Conservation (phyloP, 2,888 invertebrate genomes). For the Chirona hameri region DNA sequence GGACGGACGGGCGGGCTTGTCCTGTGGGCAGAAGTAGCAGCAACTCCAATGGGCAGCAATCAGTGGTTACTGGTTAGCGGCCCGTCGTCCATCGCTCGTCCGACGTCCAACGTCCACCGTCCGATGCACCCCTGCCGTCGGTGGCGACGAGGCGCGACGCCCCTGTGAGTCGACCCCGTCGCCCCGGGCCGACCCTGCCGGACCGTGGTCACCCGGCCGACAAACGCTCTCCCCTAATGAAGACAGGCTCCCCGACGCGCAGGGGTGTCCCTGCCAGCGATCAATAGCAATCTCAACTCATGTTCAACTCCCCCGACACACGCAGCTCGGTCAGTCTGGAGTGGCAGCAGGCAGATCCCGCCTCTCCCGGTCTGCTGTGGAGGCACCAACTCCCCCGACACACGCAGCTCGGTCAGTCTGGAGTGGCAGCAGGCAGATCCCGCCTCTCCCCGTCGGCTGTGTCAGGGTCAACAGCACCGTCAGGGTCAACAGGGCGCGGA, state of each 20-base stretch:
- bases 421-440: background rate
- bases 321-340: too few species aligned
- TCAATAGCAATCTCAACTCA: constrained; percentile 23
- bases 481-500: too few species aligned
- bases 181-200: background rate
- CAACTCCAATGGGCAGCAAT: too few species aligned
- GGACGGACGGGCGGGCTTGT: too few species aligned
- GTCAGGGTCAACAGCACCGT: background rate
- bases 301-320: background rate
- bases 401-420: too few species aligned
- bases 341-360: background rate
- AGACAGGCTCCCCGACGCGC: background rate
- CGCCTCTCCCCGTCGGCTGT: background rate
- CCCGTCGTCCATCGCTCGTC: background rate
- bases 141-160: background rate
- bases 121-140: background rate
- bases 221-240: background rate
- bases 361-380: background rate
- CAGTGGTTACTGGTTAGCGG: too few species aligned
- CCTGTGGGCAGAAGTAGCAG: too few species aligned
- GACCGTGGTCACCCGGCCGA: constrained; percentile 4
- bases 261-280: background rate
- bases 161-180: background rate
- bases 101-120: background rate
- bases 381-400: background rate